Evolutionary conservation across 2,888 invertebrate species (phyloP).

Genomic region (Cactoblastis cactorum): DNA sequence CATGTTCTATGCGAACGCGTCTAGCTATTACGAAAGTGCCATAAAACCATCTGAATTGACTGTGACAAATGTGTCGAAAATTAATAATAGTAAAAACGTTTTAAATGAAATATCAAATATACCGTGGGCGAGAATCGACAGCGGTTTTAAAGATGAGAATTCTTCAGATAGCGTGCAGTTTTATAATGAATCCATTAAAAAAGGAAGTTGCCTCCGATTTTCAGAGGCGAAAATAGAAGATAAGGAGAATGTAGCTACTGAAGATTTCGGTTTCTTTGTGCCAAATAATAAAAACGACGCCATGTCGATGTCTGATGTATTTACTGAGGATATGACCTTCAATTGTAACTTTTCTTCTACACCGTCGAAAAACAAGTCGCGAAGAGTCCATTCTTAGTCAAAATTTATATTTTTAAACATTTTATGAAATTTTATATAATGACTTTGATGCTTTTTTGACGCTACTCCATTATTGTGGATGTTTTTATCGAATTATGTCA

Average conservation of each 20-base stretch:
- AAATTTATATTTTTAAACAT: conserved; percentile 16
- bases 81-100: conserved; percentile 41
- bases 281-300: conserved; percentile 50
- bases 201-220: conserved; percentile 41
- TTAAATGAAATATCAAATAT: conserved; percentile 69
- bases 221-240: conserved; percentile 50
- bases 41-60: conserved; percentile 74
- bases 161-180: conserved; percentile 62
- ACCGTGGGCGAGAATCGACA: conserved; percentile 70
- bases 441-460: conserved; percentile 49
- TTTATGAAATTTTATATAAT: conserved; percentile 49
- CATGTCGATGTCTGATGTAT: conserved; percentile 69
- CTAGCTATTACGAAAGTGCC: conserved; percentile 74
- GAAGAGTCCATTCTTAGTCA: conserved; percentile 46
- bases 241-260: conserved; percentile 54
- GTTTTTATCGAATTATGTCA: conserved; percentile 44
- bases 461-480: conserved; percentile 54
- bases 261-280: conserved; percentile 49
- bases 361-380: conserved; percentile 66
- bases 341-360: conserved; percentile 73
- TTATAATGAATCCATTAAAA: conserved; percentile 40
- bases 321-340: conserved; percentile 65
- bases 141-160: conserved; percentile 71
- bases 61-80: conserved; percentile 49
- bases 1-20: conserved; percentile 62